Percentiles rank a stretch among this genome's conserved stretches.
Conservation (phyloP, 2,888 invertebrate genomes). For the Agrochola macilenta region DNA sequence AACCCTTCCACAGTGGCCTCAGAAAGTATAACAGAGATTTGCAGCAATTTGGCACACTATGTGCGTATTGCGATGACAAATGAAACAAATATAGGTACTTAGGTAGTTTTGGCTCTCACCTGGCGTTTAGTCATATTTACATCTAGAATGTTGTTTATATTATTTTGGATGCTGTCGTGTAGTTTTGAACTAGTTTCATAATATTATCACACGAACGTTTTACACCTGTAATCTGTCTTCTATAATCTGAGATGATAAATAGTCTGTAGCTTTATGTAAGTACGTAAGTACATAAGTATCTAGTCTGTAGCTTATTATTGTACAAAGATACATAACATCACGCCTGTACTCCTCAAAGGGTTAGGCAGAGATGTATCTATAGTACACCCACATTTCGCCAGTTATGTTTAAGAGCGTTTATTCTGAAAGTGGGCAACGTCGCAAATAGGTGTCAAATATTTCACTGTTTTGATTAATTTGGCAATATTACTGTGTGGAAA, state of each 20-base stretch:
- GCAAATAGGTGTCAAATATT: no score
- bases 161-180: not conserved
- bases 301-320: not conserved
- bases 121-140: conserved; percentile 14
- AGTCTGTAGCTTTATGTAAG: not conserved
- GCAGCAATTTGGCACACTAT: conserved; percentile 34
- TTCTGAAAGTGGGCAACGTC: no score
- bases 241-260: not conserved
- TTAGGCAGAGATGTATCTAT: no score
- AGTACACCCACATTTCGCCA: no score
- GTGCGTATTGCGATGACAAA: conserved; percentile 12
- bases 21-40: conserved; percentile 15
- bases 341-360: no score
- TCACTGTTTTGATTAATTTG: no score
- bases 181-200: not conserved
- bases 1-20: no score
- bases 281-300: not conserved
- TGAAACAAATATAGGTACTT: conserved; percentile 6
- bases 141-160: conserved; percentile 13
- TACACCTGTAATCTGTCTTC: not conserved
- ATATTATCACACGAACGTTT: conserved; percentile 8
- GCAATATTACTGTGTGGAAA: no score
- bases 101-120: conserved; percentile 28
- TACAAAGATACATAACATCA: no score
- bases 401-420: no score